Evolutionary conservation across 2,797 vertebrate genomes (phyloP), one percentile per base, ranked within the genome.

Genomic region (Ciconia nigra): DNA sequence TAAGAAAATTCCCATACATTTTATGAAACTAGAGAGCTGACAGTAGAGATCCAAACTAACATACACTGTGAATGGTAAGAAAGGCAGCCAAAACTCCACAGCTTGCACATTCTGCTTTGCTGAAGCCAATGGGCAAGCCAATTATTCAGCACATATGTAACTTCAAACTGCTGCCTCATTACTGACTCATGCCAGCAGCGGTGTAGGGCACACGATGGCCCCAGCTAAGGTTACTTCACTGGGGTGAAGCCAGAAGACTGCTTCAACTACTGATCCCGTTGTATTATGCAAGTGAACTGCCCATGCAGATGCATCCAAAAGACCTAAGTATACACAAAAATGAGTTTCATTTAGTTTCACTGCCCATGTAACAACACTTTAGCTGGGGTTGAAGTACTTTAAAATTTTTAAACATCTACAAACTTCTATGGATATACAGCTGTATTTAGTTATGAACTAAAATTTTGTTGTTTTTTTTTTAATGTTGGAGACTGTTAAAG

Each of bases 161-260:
- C 46, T 76, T 54, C 83, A 54, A 4, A 21, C 54, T 62, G 81
- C 72, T 93, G 90, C 89, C 78, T 83, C 70, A 28, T 2, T 7
- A 20, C 51, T 89, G 83, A 90, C 73, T 92, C 95, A 96, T 1
- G n/a, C 41, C 93, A 74, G 59, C 1, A 5, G 63, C 5, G 58
- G 57, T 0, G 15, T 1, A 12, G 63, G 87, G 61, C 73, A 87
- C 3, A 2, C 7, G 1, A 35, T 0, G 0, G 78, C 57, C 73
- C 72, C 24, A 33, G 57, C 63, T 51, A 46, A 33, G 77, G 41
- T 7, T 39, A 66, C 61, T 24, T 3, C 58, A 66, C 31, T 7
- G 29, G 52, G 47, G 24, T 21, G 62, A 86, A 65, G 70, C 39
- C 83, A 37, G 52, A 67, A 62, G 33, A 33, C 17, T 5, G 11